Base-by-base conservation (phyloP, 92 coral and sea anemone genomes). In the Chrysogorgia sp. region DNA sequence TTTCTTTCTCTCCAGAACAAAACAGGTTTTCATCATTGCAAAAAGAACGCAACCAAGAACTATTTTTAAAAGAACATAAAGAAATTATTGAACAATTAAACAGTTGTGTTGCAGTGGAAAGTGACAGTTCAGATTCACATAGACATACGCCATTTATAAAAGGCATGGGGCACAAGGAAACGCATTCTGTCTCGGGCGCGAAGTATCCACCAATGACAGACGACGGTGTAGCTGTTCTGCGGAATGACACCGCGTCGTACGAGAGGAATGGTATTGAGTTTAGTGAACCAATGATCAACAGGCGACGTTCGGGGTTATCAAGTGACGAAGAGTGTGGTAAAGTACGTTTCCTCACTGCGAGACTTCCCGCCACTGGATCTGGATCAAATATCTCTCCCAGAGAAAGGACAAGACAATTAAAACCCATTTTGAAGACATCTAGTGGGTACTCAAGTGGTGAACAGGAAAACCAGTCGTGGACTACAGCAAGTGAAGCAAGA, bases 281-380 rank as follows among this genome's bases (percentile, higher is more conserved):
- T n/a, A 48, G 14, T 57, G 57, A 63, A 23, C 30, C 56, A 14
- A 49, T 6, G 68, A 25, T 34, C 35, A 29, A 7, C 66, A 22
- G 9, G 69, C 50, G n/a, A 58, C n/a, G 43, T 13, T 30, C 31
- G n/a, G 61, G 72, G 22, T 57, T 82, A 19, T 81, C 97, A 20
- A 85, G 87, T 83, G 80, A 67, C 4, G 92, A 93, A 43, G 84
- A 82, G 21, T 72, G 84, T 0, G 92, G 92, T 10, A 81, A 88
- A 67, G 98, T 93, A 32, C 85, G 98, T 45, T 93, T 93, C 74
- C 72, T 91, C 14, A 89, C 96, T 0, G 92, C 98, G 17, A 80
- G 98, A 40, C 84, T 93, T 8, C 98, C 98, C 12, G 97, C 96
- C 1, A 93, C 98, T 29, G 98, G 93, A 0, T 88, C 90, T 7